phyloP scores from a whole-genome alignment of 2,113 vertebrate species.

The Grammatotria lemairii region DNA sequence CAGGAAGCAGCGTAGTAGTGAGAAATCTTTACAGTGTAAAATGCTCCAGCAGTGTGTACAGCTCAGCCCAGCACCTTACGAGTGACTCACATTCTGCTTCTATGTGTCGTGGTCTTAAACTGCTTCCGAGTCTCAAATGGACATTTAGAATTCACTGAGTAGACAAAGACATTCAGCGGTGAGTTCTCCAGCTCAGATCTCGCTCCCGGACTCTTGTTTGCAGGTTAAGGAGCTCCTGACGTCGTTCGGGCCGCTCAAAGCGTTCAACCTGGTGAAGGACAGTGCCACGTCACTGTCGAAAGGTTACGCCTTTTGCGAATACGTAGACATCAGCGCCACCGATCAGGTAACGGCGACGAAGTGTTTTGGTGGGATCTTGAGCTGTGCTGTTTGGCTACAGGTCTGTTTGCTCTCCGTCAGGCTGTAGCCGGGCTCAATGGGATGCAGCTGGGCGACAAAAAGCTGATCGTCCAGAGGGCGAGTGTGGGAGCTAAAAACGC shows the following conservation, averaged over 20 bases:
- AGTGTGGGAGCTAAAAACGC: constrained; percentile 74
- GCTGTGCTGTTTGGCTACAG: background rate
- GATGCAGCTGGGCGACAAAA: constrained; percentile 78
- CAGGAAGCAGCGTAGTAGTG: background rate
- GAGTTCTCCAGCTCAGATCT: background rate
- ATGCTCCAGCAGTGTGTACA: background rate
- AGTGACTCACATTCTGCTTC: background rate
- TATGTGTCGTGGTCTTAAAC: background rate
- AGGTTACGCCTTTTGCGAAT: constrained; percentile 77
- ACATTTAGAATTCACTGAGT: constrained; percentile 9
- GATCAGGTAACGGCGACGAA: constrained; percentile 58
- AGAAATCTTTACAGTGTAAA: background rate
- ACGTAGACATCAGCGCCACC: constrained; percentile 70
- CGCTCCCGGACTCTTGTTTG: constrained; percentile 2
- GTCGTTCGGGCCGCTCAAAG: constrained; percentile 75
- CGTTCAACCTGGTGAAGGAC: constrained; percentile 79
- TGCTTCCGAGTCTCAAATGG: constrained; percentile 15
- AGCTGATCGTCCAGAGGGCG: constrained; percentile 74
- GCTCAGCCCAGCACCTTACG: background rate
- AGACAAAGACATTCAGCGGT: background rate
- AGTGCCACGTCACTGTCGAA: constrained; percentile 76
- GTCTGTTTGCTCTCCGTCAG: constrained; percentile 34
- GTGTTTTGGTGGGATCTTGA: accelerated
- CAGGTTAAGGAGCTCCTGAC: constrained; percentile 78
- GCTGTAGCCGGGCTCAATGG: constrained; percentile 73